These are phyloP conservation scores for Cremastinae sp. DNA, from an alignment of 2,888 invertebrate species.

Conservation along the genomic window DNA sequence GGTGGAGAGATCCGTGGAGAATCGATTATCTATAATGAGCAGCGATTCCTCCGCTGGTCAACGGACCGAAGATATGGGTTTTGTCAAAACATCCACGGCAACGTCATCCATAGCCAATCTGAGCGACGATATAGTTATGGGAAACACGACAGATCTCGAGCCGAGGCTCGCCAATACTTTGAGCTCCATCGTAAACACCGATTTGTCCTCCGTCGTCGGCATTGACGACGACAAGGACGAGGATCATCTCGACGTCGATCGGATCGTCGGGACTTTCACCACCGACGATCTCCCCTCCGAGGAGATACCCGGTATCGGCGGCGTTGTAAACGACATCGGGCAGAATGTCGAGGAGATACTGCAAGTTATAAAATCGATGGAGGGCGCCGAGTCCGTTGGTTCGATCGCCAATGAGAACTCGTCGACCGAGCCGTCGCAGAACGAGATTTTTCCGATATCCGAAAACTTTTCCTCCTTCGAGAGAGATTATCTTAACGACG, in stretches of 20 bases:
- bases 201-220: conserved; percentile 46
- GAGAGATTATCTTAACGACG: conserved; percentile 76
- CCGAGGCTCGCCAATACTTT: conserved; percentile 10
- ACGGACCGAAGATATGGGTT: conserved; percentile 79
- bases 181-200: conserved; percentile 29
- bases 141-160: conserved; percentile 32
- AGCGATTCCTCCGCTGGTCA: conserved; percentile 78
- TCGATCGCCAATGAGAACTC: conserved; percentile 42
- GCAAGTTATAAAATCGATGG: conserved; percentile 89
- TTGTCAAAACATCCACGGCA: conserved; percentile 78
- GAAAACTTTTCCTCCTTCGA: conserved; percentile 76
- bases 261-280: conserved; percentile 56
- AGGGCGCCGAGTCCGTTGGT: conserved; percentile 77
- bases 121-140: conserved; percentile 52
- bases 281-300: conserved; percentile 51
- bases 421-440: conserved; percentile 29
- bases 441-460: conserved; percentile 76
- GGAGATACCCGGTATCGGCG: conserved; percentile 67
- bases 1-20: conserved; percentile 36
- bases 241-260: conserved; percentile 52
- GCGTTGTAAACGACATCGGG: conserved; percentile 82
- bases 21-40: conserved; percentile 62
- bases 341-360: conserved; percentile 86
- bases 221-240: conserved; percentile 58
- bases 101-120: conserved; percentile 18